A percentile compares a stretch with the other conserved stretches of the same genome.
phyloP scores from a whole-genome alignment of 1,140 invertebrate genomes.

The Diachasmimorpha longicaudata region DNA sequence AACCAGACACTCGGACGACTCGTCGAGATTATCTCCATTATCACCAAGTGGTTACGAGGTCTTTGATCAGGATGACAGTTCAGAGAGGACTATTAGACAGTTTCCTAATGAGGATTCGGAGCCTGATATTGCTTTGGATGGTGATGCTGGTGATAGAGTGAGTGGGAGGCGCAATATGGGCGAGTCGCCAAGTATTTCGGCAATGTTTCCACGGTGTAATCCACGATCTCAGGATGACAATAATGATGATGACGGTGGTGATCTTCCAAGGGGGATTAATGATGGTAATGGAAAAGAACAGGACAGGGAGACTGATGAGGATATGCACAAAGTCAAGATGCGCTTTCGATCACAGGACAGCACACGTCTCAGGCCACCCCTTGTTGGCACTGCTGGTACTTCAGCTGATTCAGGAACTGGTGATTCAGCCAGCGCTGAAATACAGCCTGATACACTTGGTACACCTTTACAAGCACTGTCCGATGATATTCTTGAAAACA shows the following conservation, averaged over 20 bases:
- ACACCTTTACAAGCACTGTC: slow-evolving; percentile 18
- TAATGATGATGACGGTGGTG: not conserved
- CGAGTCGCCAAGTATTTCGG: slow-evolving; percentile 6
- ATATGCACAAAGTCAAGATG: slow-evolving; percentile 2
- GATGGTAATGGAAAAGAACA: not conserved
- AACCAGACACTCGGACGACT: slow-evolving; percentile 30
- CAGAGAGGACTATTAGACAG: slow-evolving; percentile 21
- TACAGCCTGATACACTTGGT: slow-evolving; percentile 44
- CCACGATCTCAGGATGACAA: slow-evolving; percentile 18
- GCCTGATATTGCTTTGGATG: slow-evolving; percentile 11
- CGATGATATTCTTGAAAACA: not conserved
- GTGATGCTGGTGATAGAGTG: not conserved
- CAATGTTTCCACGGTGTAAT: slow-evolving; percentile 39
- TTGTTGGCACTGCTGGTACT: slow-evolving; percentile 45
- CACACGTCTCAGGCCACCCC: slow-evolving; percentile 48
- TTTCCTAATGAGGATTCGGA: slow-evolving; percentile 21
- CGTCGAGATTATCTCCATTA: slow-evolving; percentile 30
- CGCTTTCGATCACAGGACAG: slow-evolving; percentile 40
- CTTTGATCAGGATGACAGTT: slow-evolving; percentile 30
- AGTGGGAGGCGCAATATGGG: not conserved
- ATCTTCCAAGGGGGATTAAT: not conserved
- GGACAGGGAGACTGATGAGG: slow-evolving; percentile 14
- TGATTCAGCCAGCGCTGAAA: slow-evolving; percentile 54
- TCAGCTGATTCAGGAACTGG: slow-evolving; percentile 59
- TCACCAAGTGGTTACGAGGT: slow-evolving; percentile 31